Percentiles rank a stretch among this genome's conserved stretches.
Conservation (phyloP, 2,113 vertebrate species). For the Odontophorus gujanensis region DNA sequence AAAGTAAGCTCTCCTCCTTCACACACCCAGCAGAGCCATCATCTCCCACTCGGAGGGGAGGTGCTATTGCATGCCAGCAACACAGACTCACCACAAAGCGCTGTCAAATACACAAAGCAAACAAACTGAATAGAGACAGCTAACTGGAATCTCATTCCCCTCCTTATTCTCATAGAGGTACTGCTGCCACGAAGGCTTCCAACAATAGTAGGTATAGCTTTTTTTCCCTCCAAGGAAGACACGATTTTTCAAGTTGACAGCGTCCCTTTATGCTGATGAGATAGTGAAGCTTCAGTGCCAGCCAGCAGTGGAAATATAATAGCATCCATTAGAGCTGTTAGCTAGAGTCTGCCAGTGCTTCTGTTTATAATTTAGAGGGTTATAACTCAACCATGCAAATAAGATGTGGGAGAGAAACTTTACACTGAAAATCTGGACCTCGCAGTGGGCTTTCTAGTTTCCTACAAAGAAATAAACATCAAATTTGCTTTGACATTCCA, state of each 20-base stretch:
- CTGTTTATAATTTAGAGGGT: constrained; percentile 48
- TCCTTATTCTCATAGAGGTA: background rate
- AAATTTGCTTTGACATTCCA: background rate
- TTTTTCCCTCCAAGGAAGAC: background rate
- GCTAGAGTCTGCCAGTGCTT: constrained; percentile 39
- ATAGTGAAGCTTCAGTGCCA: constrained; percentile 39
- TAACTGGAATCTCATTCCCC: background rate
- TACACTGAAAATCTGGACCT: background rate
- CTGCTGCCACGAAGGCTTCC: background rate
- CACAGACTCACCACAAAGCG: background rate
- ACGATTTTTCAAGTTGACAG: constrained; percentile 57
- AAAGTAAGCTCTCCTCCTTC: background rate
- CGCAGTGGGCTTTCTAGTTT: background rate
- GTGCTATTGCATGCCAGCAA: background rate
- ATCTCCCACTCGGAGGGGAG: background rate
- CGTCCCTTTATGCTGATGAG: constrained; percentile 59
- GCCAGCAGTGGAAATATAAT: constrained; percentile 50
- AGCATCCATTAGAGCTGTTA: constrained; percentile 58
- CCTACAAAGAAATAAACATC: background rate
- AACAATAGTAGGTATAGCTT: background rate
- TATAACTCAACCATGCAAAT: constrained; percentile 50
- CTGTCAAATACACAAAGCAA: background rate
- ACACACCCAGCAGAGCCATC: background rate
- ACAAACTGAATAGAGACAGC: background rate
- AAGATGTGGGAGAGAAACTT: constrained; percentile 16